These are phyloP conservation scores for Clangula hyemalis DNA, from an alignment of 2,797 vertebrate genomes.

Conservation along the genomic window DNA sequence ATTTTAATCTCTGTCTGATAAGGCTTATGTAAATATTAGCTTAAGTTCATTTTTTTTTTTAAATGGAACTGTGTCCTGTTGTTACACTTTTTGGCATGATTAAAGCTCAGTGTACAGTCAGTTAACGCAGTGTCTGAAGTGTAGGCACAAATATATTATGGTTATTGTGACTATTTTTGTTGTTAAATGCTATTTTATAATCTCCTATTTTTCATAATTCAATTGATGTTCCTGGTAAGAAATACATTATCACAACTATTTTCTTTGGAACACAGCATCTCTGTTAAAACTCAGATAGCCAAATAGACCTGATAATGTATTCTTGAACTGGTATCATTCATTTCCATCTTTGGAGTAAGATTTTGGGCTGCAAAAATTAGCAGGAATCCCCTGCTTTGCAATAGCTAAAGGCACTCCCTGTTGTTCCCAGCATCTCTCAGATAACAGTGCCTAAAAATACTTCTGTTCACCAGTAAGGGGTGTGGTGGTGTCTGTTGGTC, in stretches of 20 bases:
- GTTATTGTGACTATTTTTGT: not conserved
- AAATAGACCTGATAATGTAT: not conserved
- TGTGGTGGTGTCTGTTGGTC: not conserved
- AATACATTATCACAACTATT: not conserved
- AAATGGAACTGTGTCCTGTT: not conserved
- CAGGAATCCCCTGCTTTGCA: slow-evolving; percentile 6
- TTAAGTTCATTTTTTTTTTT: not conserved
- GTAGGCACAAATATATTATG: not conserved
- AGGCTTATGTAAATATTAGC: not conserved
- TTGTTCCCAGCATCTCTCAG: slow-evolving; percentile 10
- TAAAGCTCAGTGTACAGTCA: not conserved
- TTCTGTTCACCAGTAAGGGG: not conserved
- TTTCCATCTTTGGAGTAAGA: not conserved
- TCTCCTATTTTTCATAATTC: not conserved
- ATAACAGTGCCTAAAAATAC: slow-evolving; percentile 3
- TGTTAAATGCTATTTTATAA: not conserved
- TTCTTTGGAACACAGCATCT: not conserved
- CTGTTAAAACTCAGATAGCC: not conserved
- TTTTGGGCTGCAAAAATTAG: not conserved
- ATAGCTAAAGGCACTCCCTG: not conserved
- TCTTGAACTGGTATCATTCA: not conserved
- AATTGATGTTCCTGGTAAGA: not conserved
- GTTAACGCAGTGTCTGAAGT: not conserved
- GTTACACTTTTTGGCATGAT: not conserved
- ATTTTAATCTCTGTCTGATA: not conserved